phyloP scores from a whole-genome alignment of 2,113 vertebrate species.

The Eulemur macaco region DNA sequence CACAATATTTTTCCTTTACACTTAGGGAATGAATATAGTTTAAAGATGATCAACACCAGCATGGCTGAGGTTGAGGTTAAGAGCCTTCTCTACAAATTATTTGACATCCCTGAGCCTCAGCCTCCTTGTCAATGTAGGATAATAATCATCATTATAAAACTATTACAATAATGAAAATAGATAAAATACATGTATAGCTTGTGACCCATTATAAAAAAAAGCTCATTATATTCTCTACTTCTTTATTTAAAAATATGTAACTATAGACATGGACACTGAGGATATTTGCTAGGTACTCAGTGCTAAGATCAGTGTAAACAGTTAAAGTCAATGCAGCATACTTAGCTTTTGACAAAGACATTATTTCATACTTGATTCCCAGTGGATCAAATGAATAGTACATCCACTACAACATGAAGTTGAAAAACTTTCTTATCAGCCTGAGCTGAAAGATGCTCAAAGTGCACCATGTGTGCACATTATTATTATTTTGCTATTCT shows the following conservation, averaged over 20 bases:
- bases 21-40: not conserved
- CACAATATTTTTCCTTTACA: not conserved
- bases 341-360: conserved; percentile 29
- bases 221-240: not conserved
- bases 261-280: not conserved
- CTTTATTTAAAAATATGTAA: conserved; percentile 46
- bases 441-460: not conserved
- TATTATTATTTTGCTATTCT: not conserved
- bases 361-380: conserved; percentile 21
- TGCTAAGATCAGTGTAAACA: conserved; percentile 43
- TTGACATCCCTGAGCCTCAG: not conserved
- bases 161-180: not conserved
- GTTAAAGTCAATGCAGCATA: conserved; percentile 9
- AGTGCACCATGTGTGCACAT: not conserved
- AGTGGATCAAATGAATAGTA: not conserved
- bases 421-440: not conserved
- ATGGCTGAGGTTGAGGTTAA: not conserved
- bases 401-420: not conserved
- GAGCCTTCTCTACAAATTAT: not conserved
- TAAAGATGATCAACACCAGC: not conserved
- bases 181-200: not conserved
- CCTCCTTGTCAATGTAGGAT: not conserved
- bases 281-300: not conserved
- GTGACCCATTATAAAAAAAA: not conserved
- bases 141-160: conserved; percentile 43